Base-by-base conservation (phyloP, 92 coral and sea anemone species). In the Plumapathes pennacea region DNA sequence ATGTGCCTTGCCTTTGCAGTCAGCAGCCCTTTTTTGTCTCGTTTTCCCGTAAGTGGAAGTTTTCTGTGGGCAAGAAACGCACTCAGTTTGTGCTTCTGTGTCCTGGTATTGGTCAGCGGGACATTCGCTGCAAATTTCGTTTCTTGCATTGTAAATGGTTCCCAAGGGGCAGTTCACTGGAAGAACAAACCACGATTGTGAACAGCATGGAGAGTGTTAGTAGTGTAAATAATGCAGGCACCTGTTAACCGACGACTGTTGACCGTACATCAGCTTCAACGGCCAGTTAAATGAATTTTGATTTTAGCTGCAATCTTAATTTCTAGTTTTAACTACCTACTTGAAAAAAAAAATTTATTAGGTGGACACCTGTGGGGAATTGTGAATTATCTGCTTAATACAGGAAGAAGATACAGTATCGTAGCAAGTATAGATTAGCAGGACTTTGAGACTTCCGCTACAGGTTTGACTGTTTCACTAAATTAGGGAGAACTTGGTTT, bases 151-250 rank as follows among this genome's bases (percentile, higher is more conserved):
- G 46, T 37, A 46, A 48, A 45, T 74, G 39, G 59, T 74, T 2
- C 88, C 88, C 20, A 71, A 39, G 17, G 88, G 88, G 39, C 88
- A 82, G 45, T 56, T 69, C 4, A 71, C 88, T 82, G n/a, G n/a
- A n/a, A n/a, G n/a, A n/a, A n/a, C n/a, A n/a, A n/a, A n/a, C n/a
- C n/a, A n/a, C n/a, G n/a, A n/a, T n/a, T n/a, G n/a, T n/a, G n/a
- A n/a, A n/a, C n/a, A n/a, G n/a, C n/a, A n/a, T n/a, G n/a, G n/a
- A n/a, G n/a, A n/a, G n/a, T n/a, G n/a, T n/a, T n/a, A n/a, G n/a
- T n/a, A n/a, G n/a, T n/a, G n/a, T n/a, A n/a, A n/a, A n/a, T n/a
- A n/a, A n/a, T n/a, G n/a, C n/a, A n/a, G n/a, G n/a, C n/a, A n/a
- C n/a, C n/a, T n/a, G n/a, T n/a, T n/a, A n/a, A n/a, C n/a, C n/a